Base-by-base conservation (phyloP, 2,888 invertebrate species). In the Oligia fasciuncula region DNA sequence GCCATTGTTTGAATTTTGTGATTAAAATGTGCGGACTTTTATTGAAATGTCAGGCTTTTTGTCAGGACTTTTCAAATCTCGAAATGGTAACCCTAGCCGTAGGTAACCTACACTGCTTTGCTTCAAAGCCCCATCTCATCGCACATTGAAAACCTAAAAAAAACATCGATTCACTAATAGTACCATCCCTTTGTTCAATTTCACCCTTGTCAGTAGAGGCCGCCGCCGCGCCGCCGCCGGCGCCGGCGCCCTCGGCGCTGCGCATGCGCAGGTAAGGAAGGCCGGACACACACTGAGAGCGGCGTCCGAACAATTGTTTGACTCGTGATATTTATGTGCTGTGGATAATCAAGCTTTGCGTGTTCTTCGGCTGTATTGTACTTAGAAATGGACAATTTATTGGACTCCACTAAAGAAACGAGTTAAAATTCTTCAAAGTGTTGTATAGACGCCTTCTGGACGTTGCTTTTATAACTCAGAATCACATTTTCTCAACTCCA, bases 191-290 rank as follows among this genome's bases (percentile, higher is more conserved):
- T 90, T 89, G 89, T 90, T 80, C 78, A 81, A 85, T 88, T 88
- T 83, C 81, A 90, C 91, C 91, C 90, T 88, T 88, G 90, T 91
- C 89, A 83, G 77, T 75, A 72, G 73, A 80, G 57, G 81, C 80
- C 69, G 85, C 88, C 89, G 81, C 69, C 89, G 81, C 69, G n/a
- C n/a, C n/a, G n/a, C n/a, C n/a, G n/a, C n/a, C 90, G 93, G 93
- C 94, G 94, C 94, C 93, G 94, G 94, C 94, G 95, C 94, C 92
- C 90, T 91, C 80, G 91, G 92, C 92, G 86, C 14, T 86, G 91
- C 84, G 80, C 73, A 68, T 62, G 87, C 86, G 80, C 87, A 88
- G 86, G 89, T 91, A 90, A 91, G 84, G 84, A 90, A 91, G 84
- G 84, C 68, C 40, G 82, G 78, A 57, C 83, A 73, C 84, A 84